Base-by-base conservation (phyloP, 2,797 vertebrate species). In the Acanthis flammea region DNA sequence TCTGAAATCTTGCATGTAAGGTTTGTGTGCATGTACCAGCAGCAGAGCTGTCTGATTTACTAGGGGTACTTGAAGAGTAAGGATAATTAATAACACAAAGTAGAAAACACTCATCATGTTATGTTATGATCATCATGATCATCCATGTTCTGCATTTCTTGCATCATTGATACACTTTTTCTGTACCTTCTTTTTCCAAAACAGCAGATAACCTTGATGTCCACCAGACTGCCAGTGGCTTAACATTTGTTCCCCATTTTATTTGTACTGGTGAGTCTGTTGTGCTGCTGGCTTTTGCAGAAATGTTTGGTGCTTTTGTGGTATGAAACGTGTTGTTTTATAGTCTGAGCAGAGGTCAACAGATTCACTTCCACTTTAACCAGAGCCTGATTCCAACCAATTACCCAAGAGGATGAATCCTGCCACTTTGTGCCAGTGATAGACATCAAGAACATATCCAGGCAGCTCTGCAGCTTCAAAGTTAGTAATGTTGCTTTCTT, bases 301-400 rank as follows among this genome's bases (percentile, higher is more conserved):
- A 81, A 93, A 70, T 12, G 23, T 81, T 92, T 77, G 74, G 80
- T 96, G 60, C 75, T 89, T 97, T 94, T 92, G 87, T 94, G 82
- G 60, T 90, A 66, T 73, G 66, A 84, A 89, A 78, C 7, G 4
- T 47, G 35, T 83, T 83, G 60, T 92, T 95, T 96, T 90, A 61
- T 33, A 27, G 47, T 58, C 77, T 94, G 82, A 92, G 60, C 54
- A 60, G 58, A 9, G 25, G 86, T 80, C 77, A 93, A 54, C 74
- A 81, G 73, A 87, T 93, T 88, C 82, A 31, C 79, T 93, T 91
- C 62, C 90, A 73, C 51, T 93, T 92, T 42, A 91, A 72, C 47
- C 24, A 65, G 62, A 50, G 27, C 14, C 37, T 65, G 37, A 85
- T 92, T 89, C 71, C 87, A 94, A 33, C 48, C 58, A 71, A 5